Evolutionary conservation across 2,113 vertebrate species (phyloP).

Genomic region (Capricornis sumatraensis): DNA sequence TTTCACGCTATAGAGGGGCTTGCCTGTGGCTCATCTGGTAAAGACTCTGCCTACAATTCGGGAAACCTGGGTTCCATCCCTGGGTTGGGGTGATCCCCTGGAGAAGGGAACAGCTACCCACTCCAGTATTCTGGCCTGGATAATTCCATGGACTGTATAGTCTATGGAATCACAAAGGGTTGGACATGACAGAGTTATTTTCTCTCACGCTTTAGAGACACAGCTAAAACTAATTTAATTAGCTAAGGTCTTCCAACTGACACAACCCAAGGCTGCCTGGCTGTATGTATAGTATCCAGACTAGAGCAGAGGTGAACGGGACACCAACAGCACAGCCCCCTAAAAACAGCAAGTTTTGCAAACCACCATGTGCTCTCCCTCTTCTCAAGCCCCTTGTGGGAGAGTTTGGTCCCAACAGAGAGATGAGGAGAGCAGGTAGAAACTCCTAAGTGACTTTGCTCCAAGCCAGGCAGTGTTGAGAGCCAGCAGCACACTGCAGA

Average conservation of each 20-base stretch:
- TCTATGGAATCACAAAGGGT: not conserved
- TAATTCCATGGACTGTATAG: not conserved
- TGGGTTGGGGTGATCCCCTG: not conserved
- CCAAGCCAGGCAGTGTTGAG: not conserved
- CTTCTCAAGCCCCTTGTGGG: not conserved
- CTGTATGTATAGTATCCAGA: not conserved
- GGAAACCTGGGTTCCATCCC: not conserved
- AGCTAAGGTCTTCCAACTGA: not conserved
- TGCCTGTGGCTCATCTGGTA: not conserved
- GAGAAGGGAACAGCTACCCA: not conserved
- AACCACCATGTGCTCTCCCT: not conserved
- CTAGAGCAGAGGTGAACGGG: not conserved
- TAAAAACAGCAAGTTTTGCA: not conserved
- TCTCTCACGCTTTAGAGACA: not conserved
- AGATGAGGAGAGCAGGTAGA: not conserved
- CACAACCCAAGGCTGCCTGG: too few relatives aligned
- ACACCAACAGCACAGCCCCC: not conserved
- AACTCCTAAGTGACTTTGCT: too few relatives aligned
- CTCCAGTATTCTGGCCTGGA: not conserved
- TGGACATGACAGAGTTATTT: not conserved
- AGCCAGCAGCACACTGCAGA: not conserved
- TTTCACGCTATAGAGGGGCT: not conserved
- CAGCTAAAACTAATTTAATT: not conserved
- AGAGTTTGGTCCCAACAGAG: not conserved
- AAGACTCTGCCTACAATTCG: not conserved